phyloP scores from a whole-genome alignment of 2,797 vertebrate species.

The Spinibarbus caldwelli region DNA sequence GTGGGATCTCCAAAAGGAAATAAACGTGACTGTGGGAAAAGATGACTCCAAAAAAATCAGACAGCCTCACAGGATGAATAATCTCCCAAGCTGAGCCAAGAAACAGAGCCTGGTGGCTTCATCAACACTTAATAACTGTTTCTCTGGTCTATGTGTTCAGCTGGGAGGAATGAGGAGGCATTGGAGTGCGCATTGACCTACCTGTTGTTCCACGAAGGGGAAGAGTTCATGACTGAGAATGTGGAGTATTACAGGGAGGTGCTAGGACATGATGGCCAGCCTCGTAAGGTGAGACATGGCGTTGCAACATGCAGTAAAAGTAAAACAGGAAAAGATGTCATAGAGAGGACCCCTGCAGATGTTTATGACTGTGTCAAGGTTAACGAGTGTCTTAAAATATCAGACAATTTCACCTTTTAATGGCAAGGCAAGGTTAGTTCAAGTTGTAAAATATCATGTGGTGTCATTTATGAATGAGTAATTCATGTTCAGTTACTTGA shows the following conservation, averaged over 20 bases:
- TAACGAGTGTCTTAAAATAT: background rate
- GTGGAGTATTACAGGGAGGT: slow-evolving; percentile 83
- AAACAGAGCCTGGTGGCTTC: slow-evolving; percentile 13
- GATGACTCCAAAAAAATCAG: slow-evolving; percentile 13
- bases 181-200: slow-evolving; percentile 88
- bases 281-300: slow-evolving; percentile 82
- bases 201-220: slow-evolving; percentile 87
- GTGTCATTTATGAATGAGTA: background rate
- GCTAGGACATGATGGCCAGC: slow-evolving; percentile 75
- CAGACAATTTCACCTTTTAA: background rate
- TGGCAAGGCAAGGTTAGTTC: background rate
- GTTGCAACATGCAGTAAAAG: background rate
- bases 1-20: background rate
- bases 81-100: slow-evolving; percentile 21
- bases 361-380: background rate
- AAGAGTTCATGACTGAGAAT: slow-evolving; percentile 89
- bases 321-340: background rate
- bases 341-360: background rate
- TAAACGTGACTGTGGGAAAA: slow-evolving; percentile 32
- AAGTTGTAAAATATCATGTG: background rate
- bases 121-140: slow-evolving; percentile 7
- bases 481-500: background rate
- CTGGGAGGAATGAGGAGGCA: slow-evolving; percentile 78
- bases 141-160: slow-evolving; percentile 32
- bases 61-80: slow-evolving; percentile 13